A percentile compares a stretch with the other conserved stretches of the same genome.
phyloP scores from a whole-genome alignment of 2,113 vertebrate species.

The Carlito syrichta region DNA sequence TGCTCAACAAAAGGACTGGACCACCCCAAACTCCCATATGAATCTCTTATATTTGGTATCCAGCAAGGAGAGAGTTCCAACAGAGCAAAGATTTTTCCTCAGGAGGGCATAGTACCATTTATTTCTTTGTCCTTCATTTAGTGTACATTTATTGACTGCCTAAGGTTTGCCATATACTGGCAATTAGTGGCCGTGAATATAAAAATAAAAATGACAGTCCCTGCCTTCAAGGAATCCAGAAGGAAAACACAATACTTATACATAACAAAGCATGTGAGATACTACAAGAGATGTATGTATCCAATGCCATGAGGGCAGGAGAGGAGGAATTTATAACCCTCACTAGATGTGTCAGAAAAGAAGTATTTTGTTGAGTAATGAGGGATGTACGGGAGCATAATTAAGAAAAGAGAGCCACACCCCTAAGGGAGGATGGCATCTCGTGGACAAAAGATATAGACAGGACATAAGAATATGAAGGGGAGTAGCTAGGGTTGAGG shows the following conservation, averaged over 20 bases:
- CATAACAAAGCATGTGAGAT: not conserved
- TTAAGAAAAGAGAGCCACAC: not conserved
- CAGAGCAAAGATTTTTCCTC: not conserved
- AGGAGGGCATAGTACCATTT: not conserved
- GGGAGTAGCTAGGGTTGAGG: not conserved
- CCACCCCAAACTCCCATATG: rapidly evolving
- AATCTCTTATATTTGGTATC: not conserved
- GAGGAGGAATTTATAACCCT: not conserved
- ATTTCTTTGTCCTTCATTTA: not conserved
- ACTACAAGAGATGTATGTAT: not conserved
- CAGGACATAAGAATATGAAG: not conserved
- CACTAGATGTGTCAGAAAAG: not conserved
- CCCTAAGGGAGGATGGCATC: not conserved
- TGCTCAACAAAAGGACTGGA: too few relatives aligned
- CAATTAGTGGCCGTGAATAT: not conserved
- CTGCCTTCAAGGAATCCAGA: not conserved
- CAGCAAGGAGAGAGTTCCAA: not conserved
- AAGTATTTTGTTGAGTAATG: not conserved
- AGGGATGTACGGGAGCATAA: not conserved
- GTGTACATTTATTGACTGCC: not conserved
- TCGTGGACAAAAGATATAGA: not conserved
- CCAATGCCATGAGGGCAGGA: not conserved
- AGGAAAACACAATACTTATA: not conserved
- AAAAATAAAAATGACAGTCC: not conserved
- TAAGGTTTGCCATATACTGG: not conserved